phyloP scores from a whole-genome alignment of 1,140 invertebrate species.

The Eriosoma lanigerum region DNA sequence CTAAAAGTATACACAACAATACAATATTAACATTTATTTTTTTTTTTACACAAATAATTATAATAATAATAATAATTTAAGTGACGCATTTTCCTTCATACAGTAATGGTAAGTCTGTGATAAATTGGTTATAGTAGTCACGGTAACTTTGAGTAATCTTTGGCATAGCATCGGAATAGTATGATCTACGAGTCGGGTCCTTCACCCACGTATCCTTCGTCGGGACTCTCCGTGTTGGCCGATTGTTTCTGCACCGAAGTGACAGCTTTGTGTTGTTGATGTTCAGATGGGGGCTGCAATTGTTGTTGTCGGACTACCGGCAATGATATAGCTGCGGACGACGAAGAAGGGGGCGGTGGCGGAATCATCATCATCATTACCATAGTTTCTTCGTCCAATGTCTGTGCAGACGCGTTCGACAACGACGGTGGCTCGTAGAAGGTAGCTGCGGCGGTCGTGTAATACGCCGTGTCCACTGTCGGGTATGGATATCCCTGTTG shows the following conservation, averaged over 20 bases:
- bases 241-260: slow-evolving; percentile 57
- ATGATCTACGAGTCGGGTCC: slow-evolving; percentile 60
- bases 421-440: slow-evolving; percentile 56
- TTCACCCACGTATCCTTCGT: slow-evolving; percentile 84
- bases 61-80: no score
- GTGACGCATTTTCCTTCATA: no score
- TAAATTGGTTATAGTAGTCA: no score
- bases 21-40: no score
- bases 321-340: not conserved
- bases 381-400: slow-evolving; percentile 48
- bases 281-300: not conserved
- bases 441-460: slow-evolving; percentile 56
- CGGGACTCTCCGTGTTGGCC: slow-evolving; percentile 81
- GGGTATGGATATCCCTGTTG: slow-evolving; percentile 73
- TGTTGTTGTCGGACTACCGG: not conserved
- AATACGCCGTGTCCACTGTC: slow-evolving; percentile 55
- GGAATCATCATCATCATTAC: slow-evolving; percentile 12
- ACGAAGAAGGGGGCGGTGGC: not conserved
- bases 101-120: no score
- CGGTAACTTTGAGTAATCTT: no score
- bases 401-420: slow-evolving; percentile 55
- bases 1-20: no score
- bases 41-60: no score
- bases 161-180: slow-evolving; percentile 59
- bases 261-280: slow-evolving; percentile 23